Conservation (phyloP, 2,888 invertebrate genomes). For the Limnephilus marmoratus region DNA sequence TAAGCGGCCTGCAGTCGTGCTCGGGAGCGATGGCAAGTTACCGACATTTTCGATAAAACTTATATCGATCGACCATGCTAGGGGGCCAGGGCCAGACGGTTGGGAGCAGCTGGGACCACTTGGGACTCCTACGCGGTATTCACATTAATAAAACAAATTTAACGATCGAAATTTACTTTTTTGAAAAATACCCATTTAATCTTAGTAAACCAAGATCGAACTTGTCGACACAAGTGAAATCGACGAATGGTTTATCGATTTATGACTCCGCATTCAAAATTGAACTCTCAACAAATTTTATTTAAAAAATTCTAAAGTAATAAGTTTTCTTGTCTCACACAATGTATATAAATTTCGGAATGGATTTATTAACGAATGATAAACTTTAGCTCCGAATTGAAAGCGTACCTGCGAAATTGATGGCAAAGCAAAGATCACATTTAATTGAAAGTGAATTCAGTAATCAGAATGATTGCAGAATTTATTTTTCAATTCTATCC, state of each 20-base stretch:
- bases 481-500: slow-evolving; percentile 41
- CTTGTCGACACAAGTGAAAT: too few relatives aligned
- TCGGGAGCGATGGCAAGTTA: too few relatives aligned
- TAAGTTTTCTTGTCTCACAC: not conserved
- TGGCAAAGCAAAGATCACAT: not conserved
- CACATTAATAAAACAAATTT: too few relatives aligned
- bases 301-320: not conserved
- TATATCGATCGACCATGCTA: too few relatives aligned
- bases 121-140: too few relatives aligned
- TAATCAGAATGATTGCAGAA: slow-evolving; percentile 55
- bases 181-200: too few relatives aligned
- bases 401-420: not conserved
- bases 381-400: not conserved
- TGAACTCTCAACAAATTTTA: not conserved
- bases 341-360: not conserved
- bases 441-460: slow-evolving; percentile 50
- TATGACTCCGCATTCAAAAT: not conserved
- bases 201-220: not conserved
- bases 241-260: not conserved
- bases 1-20: too few relatives aligned
- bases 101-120: too few relatives aligned
- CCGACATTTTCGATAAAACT: too few relatives aligned
- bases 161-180: too few relatives aligned
- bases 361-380: not conserved
- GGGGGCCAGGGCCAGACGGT: too few relatives aligned